phyloP scores from a whole-genome alignment of 2,888 invertebrate genomes.

The Pinctada fucata region DNA sequence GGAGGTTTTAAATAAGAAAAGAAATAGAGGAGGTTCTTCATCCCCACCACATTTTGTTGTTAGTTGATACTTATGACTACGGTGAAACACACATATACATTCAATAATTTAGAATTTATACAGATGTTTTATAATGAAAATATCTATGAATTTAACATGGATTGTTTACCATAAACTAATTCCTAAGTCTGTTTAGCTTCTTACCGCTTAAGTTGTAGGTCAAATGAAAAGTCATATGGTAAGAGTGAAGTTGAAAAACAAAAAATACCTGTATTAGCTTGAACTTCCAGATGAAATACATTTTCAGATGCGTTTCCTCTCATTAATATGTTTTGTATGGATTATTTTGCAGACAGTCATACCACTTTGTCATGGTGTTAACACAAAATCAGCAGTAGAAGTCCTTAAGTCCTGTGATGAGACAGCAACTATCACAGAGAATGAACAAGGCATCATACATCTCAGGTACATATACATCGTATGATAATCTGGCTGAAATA shows the following conservation, averaged over 20 bases:
- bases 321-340: neutral
- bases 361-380: constrained; percentile 84
- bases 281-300: no score
- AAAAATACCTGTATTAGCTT: no score
- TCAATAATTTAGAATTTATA: no score
- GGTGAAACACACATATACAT: no score
- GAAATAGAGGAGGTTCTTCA: constrained; percentile 84
- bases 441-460: constrained; percentile 85
- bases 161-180: no score
- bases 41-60: constrained; percentile 77
- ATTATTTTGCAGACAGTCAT: constrained; percentile 67
- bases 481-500: neutral
- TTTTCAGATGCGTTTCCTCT: no score
- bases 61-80: constrained; percentile 30
- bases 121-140: no score
- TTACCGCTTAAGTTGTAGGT: no score
- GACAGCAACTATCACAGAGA: constrained; percentile 82
- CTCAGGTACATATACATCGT: constrained; percentile 81
- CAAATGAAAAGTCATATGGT: no score
- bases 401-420: constrained; percentile 86
- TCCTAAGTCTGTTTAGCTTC: no score
- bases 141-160: no score
- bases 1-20: constrained; percentile 86
- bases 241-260: no score
- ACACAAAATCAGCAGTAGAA: constrained; percentile 82